These are phyloP conservation scores for Pseudotriccus pelzelni DNA, from an alignment of 2,797 vertebrate species.

Conservation along the genomic window DNA sequence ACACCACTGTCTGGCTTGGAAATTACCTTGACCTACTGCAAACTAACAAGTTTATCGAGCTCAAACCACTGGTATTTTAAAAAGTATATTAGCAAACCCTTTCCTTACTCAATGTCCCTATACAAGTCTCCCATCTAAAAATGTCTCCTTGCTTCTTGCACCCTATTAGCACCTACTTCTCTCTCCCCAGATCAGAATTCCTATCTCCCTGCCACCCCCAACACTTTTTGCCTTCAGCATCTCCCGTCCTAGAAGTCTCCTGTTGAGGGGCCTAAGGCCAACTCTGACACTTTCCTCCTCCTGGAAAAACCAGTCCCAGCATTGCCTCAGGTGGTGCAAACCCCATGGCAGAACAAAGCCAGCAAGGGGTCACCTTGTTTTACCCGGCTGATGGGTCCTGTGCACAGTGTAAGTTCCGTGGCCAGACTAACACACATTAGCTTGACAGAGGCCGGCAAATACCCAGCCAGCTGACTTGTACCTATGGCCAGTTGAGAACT, in stretches of 20 bases:
- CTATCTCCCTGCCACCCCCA: not conserved
- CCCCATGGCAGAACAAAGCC: not conserved
- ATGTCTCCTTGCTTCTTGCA: not conserved
- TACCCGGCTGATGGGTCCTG: not conserved
- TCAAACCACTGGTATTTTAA: not conserved
- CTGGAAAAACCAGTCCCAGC: not conserved
- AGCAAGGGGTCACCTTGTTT: not conserved
- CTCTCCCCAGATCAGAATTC: not conserved
- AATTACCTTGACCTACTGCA: not conserved
- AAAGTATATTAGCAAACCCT: not conserved
- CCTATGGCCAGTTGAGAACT: not conserved
- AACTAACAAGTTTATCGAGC: not conserved
- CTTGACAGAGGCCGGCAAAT: not conserved
- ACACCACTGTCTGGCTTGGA: not conserved
- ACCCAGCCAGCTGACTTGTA: rapidly evolving
- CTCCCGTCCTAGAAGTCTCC: not conserved
- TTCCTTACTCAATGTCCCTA: not conserved
- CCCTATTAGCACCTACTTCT: not conserved
- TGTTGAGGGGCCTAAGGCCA: not conserved
- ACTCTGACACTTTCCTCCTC: not conserved
- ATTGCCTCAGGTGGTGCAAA: not conserved
- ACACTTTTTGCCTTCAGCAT: not conserved
- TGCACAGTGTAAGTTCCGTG: not conserved
- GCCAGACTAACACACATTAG: not conserved
- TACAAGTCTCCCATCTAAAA: not conserved